phyloP scores from a whole-genome alignment of 2,797 vertebrate species.

The Xenentodon cancila region DNA sequence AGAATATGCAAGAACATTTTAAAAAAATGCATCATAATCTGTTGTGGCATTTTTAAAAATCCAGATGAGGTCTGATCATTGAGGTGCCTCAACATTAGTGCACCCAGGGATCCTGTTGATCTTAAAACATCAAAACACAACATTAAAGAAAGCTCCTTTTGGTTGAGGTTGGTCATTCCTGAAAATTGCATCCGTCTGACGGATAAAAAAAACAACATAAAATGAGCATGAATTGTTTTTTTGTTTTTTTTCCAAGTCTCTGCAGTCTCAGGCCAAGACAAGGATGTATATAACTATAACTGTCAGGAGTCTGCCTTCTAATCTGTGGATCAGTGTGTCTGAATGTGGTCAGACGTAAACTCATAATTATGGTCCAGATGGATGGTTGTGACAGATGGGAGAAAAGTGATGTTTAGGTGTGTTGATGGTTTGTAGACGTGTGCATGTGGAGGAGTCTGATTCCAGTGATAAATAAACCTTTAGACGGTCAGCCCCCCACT shows the following conservation, averaged over 20 bases:
- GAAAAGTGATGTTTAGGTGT: constrained; percentile 20
- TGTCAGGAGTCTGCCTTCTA: constrained; percentile 42
- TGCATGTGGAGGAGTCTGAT: constrained; percentile 14
- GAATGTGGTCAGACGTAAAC: constrained; percentile 39
- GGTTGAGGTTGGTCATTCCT: no score
- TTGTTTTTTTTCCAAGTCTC: constrained; percentile 28
- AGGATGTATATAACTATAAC: constrained; percentile 14
- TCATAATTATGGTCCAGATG: constrained; percentile 24
- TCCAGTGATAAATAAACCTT: constrained; percentile 23
- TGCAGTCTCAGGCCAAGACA: neutral
- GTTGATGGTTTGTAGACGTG: neutral
- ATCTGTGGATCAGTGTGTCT: constrained; percentile 64
- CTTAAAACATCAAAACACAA: no score
- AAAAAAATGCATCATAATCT: no score
- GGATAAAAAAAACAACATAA: neutral
- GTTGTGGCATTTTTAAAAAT: no score
- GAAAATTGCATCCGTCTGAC: neutral
- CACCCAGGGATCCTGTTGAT: no score
- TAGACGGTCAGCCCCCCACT: constrained; percentile 1
- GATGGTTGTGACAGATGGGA: neutral
- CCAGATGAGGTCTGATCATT: no score
- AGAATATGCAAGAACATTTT: no score
- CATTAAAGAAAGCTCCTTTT: no score
- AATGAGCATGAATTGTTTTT: constrained; percentile 1
- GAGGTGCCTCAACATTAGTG: no score